Base-by-base conservation (phyloP, 2,113 vertebrate species). In the Oreochromis niloticus region DNA sequence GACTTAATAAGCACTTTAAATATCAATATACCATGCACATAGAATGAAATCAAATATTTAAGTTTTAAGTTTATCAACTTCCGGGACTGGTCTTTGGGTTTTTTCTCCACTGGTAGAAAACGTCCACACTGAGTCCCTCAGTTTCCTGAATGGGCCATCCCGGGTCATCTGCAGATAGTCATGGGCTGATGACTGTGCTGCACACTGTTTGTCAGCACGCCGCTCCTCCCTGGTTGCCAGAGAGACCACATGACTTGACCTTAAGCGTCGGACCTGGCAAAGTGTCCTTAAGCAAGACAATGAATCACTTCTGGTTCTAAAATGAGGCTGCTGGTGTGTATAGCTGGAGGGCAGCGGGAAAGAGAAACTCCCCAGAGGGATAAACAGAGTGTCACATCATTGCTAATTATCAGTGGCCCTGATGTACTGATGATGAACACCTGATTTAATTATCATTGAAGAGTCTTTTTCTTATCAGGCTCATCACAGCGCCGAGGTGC, bases 401-500 rank as follows among this genome's bases (percentile, higher is more conserved):
- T 88, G 85, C 91, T 92, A 85, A 92, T 94, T 91, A 93, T 90
- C 88, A 83, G 82, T 80, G 84, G 81, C 78, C 90, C 89, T 88
- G 89, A 92, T 93, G 90, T 85, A 75, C 86, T 27, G 48, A 85
- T 91, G 92, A 94, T 91, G 90, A 93, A 91, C 87, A 93, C 75
- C 91, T 85, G 90, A 91, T 92, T 94, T 91, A 90, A 93, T 93
- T 93, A 91, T 92, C 90, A 91, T 86, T 91, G 88, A 83, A 84
- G 81, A 90, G 89, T 87, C 81, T 90, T 81, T 88, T 85, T 85
- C 81, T 88, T 90, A 92, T 93, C 93, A n/a, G 80, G 39, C 56
- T 91, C 46, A 86, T 91, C 85, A 10, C 57, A 63, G 54, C 66
- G 7, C 16, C 2, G 56, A 59, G 75, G 55, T 87, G 82, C 17